Percentiles rank a stretch among this genome's conserved stretches.
These are phyloP conservation scores for Drosophila lutescens DNA, from an alignment of 2,888 invertebrate species.

Conservation along the genomic window DNA sequence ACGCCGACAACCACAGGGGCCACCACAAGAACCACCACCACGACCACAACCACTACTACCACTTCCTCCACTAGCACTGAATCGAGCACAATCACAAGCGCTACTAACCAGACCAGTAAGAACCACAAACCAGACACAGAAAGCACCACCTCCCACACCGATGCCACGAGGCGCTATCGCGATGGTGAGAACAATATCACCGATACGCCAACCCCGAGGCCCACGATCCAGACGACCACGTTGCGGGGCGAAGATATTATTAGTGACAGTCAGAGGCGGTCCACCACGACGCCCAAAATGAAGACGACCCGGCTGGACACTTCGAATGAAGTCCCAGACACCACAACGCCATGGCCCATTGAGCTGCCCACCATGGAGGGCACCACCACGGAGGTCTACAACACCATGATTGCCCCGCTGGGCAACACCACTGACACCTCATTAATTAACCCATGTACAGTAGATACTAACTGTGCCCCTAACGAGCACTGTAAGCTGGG, in stretches of 20 bases:
- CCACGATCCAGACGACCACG: conserved; percentile 59
- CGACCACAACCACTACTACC: conserved; percentile 52
- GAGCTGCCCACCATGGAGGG: conserved; percentile 73
- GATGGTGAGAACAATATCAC: conserved; percentile 84
- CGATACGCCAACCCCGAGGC: conserved; percentile 67
- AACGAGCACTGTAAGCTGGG: conserved; percentile 87
- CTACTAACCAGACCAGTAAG: conserved; percentile 67
- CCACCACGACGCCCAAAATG: conserved; percentile 79
- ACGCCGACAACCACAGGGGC: conserved; percentile 50
- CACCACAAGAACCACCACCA: conserved; percentile 75
- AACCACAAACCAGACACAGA: conserved; percentile 52
- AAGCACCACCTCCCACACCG: conserved; percentile 75
- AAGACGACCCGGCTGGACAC: conserved; percentile 83
- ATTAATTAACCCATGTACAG: conserved; percentile 85
- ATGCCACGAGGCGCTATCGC: conserved; percentile 83
- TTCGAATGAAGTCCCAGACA: conserved; percentile 78
- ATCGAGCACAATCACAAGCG: conserved; percentile 77
- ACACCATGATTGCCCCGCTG: conserved; percentile 66
- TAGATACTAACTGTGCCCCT: conserved; percentile 87
- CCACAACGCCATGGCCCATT: conserved; percentile 59
- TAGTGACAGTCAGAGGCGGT: conserved; percentile 64
- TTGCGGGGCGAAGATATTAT: conserved; percentile 62
- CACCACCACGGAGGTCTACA: conserved; percentile 72
- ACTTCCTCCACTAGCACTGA: conserved; percentile 46
- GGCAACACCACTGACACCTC: conserved; percentile 73